These are phyloP conservation scores for Eurytoma californica DNA, from an alignment of 2,888 invertebrate genomes.

Conservation along the genomic window DNA sequence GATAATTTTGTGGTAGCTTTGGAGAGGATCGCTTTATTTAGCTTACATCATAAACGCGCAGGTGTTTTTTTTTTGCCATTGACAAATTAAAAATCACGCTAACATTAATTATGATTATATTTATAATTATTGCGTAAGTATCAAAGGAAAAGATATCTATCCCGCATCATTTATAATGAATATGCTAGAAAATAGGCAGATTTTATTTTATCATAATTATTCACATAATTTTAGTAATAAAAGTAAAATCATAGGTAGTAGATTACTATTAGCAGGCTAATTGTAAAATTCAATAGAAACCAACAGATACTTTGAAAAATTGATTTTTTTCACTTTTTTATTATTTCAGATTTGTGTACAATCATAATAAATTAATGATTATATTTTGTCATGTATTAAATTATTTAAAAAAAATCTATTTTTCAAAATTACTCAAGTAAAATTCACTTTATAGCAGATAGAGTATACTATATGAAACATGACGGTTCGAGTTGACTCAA, in stretches of 20 bases:
- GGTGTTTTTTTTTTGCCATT: constrained; percentile 15
- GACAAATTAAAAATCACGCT: constrained; percentile 19
- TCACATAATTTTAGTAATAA: constrained; percentile 1
- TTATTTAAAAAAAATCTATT: constrained; percentile 28
- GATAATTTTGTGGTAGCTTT: constrained; percentile 44
- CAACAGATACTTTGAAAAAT: constrained; percentile 33
- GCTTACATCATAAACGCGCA: constrained; percentile 5
- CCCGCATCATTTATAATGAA: no score
- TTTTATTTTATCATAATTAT: constrained; percentile 9
- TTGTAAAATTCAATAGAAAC: no score
- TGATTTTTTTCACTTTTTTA: background rate
- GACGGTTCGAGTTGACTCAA: no score
- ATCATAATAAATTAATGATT: no score
- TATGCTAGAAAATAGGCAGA: no score
- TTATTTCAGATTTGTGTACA: no score
- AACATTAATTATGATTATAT: background rate
- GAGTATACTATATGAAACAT: no score
- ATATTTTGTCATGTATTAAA: no score
- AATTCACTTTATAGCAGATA: background rate
- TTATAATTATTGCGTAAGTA: no score
- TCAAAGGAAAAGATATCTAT: no score
- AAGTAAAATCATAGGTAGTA: no score
- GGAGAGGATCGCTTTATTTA: constrained; percentile 38
- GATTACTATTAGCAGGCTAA: no score
- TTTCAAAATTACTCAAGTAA: constrained; percentile 38